phyloP scores from a whole-genome alignment of 2,113 vertebrate genomes.

The Pithys albifrons region DNA sequence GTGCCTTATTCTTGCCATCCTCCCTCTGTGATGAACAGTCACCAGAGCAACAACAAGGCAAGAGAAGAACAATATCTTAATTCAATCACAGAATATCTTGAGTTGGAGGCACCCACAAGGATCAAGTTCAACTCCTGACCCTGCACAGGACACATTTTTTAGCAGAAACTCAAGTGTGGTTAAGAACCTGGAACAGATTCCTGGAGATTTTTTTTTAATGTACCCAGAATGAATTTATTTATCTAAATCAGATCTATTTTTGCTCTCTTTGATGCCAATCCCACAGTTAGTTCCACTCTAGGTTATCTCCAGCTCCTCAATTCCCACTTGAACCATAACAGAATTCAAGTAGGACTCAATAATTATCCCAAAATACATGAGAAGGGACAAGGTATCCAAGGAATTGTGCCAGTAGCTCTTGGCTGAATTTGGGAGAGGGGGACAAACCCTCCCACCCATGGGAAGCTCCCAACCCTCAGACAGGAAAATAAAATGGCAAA shows the following conservation, averaged over 20 bases:
- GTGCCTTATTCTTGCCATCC: not conserved
- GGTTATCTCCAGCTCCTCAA: not conserved
- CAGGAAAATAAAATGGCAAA: not conserved
- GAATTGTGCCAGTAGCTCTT: not conserved
- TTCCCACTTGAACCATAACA: not conserved
- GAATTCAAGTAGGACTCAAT: not conserved
- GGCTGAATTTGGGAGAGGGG: not conserved
- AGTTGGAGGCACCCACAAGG: not conserved
- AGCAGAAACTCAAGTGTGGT: not conserved
- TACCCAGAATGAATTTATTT: not conserved
- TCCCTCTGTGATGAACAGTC: not conserved
- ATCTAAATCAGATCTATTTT: not conserved
- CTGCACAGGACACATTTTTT: not conserved
- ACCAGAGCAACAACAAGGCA: not conserved
- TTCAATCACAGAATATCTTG: not conserved
- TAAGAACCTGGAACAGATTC: not conserved
- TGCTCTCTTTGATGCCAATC: not conserved
- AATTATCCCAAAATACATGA: fast-evolving
- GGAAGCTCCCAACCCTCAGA: not conserved
- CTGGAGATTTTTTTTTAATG: not conserved
- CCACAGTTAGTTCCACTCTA: not conserved
- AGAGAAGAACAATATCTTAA: not conserved
- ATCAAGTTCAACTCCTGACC: not conserved
- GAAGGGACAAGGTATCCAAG: fast-evolving
- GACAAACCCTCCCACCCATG: not conserved